Percentiles rank a stretch among this genome's conserved stretches.
phyloP scores from a whole-genome alignment of 2,113 vertebrate species.

The Prunella himalayana region DNA sequence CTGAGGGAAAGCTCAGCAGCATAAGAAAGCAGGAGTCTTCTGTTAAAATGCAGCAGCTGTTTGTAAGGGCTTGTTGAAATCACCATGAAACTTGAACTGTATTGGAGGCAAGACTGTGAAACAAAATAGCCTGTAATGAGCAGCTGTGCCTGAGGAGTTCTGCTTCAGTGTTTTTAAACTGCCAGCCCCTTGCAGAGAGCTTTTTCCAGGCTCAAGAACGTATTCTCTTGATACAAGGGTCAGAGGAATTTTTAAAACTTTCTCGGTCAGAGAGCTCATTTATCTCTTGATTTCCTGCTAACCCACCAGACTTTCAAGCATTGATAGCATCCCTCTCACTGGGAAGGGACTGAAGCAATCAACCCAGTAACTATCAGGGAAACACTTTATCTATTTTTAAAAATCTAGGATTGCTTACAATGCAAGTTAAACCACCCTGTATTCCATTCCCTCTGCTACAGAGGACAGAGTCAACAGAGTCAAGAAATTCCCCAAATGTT shows the following conservation, averaged over 20 bases:
- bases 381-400: not conserved
- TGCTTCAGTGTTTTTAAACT: not conserved
- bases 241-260: not conserved
- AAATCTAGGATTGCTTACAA: not conserved
- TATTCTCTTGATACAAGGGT: not conserved
- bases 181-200: fast-evolving
- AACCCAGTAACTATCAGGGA: not conserved
- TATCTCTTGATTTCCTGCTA: not conserved
- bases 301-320: not conserved
- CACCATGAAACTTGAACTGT: slow-evolving; percentile 46
- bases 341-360: not conserved
- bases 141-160: slow-evolving; percentile 50
- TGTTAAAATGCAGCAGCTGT: slow-evolving; percentile 56
- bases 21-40: not conserved
- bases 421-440: not conserved
- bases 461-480: not conserved
- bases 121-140: slow-evolving; percentile 57
- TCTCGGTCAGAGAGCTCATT: not conserved
- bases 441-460: not conserved
- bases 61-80: slow-evolving; percentile 25
- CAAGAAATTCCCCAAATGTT: not conserved
- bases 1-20: not conserved
- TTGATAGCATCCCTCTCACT: not conserved
- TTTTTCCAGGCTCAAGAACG: not conserved
- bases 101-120: slow-evolving; percentile 14